These are phyloP conservation scores for Musca vetustissima DNA, from an alignment of 1,140 invertebrate species.

Conservation along the genomic window DNA sequence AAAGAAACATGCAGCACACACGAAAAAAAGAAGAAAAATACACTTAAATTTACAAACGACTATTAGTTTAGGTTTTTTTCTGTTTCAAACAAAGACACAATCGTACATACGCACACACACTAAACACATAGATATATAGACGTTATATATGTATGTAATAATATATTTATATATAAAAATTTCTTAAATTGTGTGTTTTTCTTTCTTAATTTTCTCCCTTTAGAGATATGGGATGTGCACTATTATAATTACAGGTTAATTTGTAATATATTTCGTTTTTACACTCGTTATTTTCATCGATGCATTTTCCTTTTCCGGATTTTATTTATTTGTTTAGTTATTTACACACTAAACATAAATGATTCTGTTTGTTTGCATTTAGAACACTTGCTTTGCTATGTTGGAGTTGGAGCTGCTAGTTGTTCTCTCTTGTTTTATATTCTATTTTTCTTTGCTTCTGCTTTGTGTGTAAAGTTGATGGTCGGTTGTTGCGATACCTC, in stretches of 20 bases:
- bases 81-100: constrained; percentile 1
- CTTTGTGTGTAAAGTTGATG: too few relatives aligned
- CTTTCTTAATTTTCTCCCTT: too few relatives aligned
- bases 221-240: not conserved
- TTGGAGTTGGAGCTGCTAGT: too few relatives aligned
- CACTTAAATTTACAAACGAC: constrained; percentile 2
- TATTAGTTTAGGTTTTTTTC: too few relatives aligned
- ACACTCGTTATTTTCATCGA: not conserved
- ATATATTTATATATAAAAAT: not conserved
- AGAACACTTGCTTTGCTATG: too few relatives aligned
- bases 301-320: too few relatives aligned
- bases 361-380: too few relatives aligned
- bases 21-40: constrained; percentile 1
- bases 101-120: not conserved
- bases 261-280: not conserved
- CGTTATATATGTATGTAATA: constrained; percentile 5
- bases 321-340: too few relatives aligned
- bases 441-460: too few relatives aligned
- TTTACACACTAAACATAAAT: too few relatives aligned
- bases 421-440: too few relatives aligned
- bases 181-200: not conserved
- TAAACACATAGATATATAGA: not conserved
- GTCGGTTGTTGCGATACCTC: too few relatives aligned
- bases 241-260: not conserved
- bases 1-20: not conserved